Base-by-base conservation (phyloP, 2,888 invertebrate species). In the Dolichomitus sp. region DNA sequence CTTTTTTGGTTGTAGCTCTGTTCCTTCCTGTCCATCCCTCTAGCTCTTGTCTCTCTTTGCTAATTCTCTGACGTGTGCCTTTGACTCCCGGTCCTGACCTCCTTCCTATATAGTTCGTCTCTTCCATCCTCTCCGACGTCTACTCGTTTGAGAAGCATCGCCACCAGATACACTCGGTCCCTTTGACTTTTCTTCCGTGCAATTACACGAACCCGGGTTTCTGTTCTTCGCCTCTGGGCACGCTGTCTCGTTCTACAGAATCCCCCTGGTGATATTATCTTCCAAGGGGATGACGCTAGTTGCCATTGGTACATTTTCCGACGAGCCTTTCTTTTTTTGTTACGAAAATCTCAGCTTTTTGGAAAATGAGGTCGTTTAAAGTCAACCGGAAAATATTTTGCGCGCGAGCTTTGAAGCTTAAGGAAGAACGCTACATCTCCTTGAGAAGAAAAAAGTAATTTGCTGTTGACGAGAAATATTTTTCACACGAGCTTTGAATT, bases 61-160 rank as follows among this genome's bases (percentile, higher is more conserved):
- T 33, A 33, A 59, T 70, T 65, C 76, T 74, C 54, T 48, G 61
- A 23, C 50, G 42, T 61, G 66, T 66, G 54, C 30, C 52, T 73
- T 65, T 70, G 73, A 70, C 66, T 30, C 33, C 54, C 27, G 66
- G 30, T 84, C 61, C 75, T 88, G 88, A 90, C 86, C 88, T 90
- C 87, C 87, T 90, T 89, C 89, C 80, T 85, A 69, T 37, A 37
- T 1, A 37, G 65, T 78, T 81, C 87, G 19, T n/a, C 37, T 52
- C 78, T 75, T 23, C 45, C 50, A 61, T 19, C 48, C 72, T 37
- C 54, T 73, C 17, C 66, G 70, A 68, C 80, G 59, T 74, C 65
- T 54, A 17, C 75, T 63, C 65, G 69, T 54, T 48, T 27, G 59
- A 66, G 45, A 42, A 33, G 59, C 73, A 54, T 52, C 75, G 19